phyloP scores from a whole-genome alignment of 2,888 invertebrate genomes.

The Pristionchus mayeri region DNA sequence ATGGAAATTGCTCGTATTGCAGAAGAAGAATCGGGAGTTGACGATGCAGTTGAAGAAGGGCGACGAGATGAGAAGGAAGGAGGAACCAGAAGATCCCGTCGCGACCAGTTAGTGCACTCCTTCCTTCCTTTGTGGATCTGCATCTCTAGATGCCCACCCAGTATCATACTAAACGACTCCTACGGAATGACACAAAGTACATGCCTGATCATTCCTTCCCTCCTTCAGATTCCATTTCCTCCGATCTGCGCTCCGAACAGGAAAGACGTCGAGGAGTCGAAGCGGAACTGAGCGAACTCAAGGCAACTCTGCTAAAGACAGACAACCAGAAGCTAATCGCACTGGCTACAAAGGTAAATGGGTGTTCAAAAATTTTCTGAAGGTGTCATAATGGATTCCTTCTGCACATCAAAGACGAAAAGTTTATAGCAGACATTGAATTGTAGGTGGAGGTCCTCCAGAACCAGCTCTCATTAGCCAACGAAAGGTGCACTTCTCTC shows the following conservation, averaged over 20 bases:
- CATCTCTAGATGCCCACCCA: neutral
- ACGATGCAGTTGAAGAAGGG: constrained; percentile 55
- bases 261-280: constrained; percentile 63
- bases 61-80: constrained; percentile 44
- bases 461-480: constrained; percentile 70
- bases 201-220: neutral
- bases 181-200: neutral
- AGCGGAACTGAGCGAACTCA: constrained; percentile 62
- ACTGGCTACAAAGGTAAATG: constrained; percentile 72
- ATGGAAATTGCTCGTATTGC: no score
- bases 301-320: constrained; percentile 68
- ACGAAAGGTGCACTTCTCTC: constrained; percentile 71
- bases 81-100: constrained; percentile 50
- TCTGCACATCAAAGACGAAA: neutral
- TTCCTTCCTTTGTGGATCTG: neutral
- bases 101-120: constrained; percentile 10
- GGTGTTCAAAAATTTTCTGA: neutral
- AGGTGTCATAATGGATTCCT: neutral
- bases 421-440: no score
- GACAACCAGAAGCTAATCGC: constrained; percentile 75
- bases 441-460: constrained; percentile 72
- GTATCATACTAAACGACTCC: neutral
- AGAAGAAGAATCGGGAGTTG: constrained; percentile 60
- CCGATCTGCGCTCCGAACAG: constrained; percentile 61
- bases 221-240: constrained; percentile 34